Evolutionary conservation across 2,113 vertebrate species (phyloP).

Genomic region (Silurus glanis): DNA sequence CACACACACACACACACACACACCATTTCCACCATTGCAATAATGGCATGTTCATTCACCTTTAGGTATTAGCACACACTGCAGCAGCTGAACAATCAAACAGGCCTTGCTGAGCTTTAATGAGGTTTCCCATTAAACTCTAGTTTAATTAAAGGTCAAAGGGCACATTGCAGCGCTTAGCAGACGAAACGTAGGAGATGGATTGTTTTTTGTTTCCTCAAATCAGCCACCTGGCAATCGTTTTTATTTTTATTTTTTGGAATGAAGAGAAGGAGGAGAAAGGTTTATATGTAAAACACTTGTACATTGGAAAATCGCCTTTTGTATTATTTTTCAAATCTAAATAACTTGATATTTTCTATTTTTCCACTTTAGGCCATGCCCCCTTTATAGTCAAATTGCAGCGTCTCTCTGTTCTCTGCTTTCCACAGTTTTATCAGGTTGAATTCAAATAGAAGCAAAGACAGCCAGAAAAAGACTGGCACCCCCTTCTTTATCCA

Average conservation of each 20-base stretch:
- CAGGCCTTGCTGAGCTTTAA: constrained; percentile 15
- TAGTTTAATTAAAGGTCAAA: constrained; percentile 32
- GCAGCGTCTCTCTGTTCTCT: background rate
- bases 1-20: background rate
- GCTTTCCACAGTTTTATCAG: background rate
- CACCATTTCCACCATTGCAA: background rate
- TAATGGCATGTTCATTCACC: background rate
- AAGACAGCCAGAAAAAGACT: background rate
- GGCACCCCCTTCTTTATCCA: background rate
- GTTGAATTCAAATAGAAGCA: background rate
- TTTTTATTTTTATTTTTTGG: too few relatives aligned
- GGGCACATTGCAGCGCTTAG: background rate
- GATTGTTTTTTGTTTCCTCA: background rate
- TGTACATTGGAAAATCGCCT: background rate
- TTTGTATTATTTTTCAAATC: background rate
- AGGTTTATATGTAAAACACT: too few relatives aligned
- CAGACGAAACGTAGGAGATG: background rate
- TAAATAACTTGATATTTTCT: background rate
- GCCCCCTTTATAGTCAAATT: background rate
- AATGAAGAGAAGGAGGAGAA: background rate
- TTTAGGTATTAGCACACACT: constrained; percentile 11
- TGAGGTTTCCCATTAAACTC: constrained; percentile 31
- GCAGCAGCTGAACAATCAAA: constrained; percentile 29
- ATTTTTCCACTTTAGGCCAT: background rate
- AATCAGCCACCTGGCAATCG: background rate